These are phyloP conservation scores for Elegia similella DNA, from an alignment of 2,888 invertebrate genomes.

Conservation along the genomic window DNA sequence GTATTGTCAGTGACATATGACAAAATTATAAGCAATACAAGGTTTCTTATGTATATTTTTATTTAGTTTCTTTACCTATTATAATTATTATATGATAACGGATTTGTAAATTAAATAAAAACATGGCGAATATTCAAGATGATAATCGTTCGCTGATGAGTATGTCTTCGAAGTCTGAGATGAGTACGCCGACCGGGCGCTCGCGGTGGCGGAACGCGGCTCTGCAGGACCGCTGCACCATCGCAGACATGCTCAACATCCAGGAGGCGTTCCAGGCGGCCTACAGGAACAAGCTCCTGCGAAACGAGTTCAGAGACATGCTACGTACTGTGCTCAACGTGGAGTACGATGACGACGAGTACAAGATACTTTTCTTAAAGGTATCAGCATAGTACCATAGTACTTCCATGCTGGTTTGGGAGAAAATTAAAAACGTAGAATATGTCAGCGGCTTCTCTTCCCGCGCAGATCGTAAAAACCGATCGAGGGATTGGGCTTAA, in stretches of 20 bases:
- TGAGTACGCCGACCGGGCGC: constrained; percentile 45
- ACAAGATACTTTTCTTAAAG: constrained; percentile 83
- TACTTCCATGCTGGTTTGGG: too few species aligned
- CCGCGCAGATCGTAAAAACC: too few species aligned
- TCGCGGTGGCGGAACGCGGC: constrained; percentile 51
- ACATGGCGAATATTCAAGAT: constrained; percentile 26
- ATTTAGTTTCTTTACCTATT: too few species aligned
- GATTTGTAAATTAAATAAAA: neutral
- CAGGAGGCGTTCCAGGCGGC: constrained; percentile 69
- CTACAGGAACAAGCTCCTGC: constrained; percentile 60
- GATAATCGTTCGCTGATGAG: constrained; percentile 58
- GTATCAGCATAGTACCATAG: constrained; percentile 60
- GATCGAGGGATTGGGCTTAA: too few species aligned
- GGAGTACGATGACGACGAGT: constrained; percentile 81
- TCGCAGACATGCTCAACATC: constrained; percentile 67
- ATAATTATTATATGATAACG: neutral
- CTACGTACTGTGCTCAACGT: constrained; percentile 67
- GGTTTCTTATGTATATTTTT: too few species aligned
- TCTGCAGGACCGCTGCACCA: constrained; percentile 67
- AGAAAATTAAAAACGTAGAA: too few species aligned
- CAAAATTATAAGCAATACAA: too few species aligned
- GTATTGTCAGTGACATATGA: too few species aligned
- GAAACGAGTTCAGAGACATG: constrained; percentile 61
- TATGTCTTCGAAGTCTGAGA: constrained; percentile 56
- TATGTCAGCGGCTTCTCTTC: too few species aligned